These are phyloP conservation scores for Akabosia matsudoensis DNA, from an alignment of 1,140 invertebrate genomes.

Conservation along the genomic window DNA sequence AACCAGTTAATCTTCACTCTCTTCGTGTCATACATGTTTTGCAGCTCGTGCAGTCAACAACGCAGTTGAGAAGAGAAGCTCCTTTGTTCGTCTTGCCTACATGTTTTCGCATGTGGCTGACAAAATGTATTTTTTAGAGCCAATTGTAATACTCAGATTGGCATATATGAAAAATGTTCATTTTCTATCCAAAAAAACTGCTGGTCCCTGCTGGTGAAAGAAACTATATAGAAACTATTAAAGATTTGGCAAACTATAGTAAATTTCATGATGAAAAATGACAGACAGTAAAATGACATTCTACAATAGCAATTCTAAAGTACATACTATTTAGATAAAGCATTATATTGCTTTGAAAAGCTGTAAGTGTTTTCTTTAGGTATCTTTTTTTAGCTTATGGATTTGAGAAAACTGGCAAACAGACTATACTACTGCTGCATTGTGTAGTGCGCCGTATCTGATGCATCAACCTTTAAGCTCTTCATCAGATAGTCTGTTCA, in stretches of 20 bases:
- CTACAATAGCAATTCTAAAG: background rate
- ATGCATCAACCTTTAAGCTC: background rate
- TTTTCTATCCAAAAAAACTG: too few relatives aligned
- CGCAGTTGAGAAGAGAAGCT: background rate
- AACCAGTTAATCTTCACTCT: background rate
- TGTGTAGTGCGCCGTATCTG: background rate
- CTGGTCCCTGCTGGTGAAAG: too few relatives aligned
- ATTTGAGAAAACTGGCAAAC: background rate
- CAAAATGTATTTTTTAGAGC: background rate
- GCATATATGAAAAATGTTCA: conserved; percentile 12
- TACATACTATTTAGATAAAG: background rate
- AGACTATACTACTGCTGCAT: background rate
- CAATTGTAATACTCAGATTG: too few relatives aligned
- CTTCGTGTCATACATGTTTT: background rate
- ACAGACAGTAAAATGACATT: conserved; percentile 13
- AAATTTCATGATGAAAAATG: background rate
- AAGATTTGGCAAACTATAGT: background rate
- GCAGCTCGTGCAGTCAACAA: background rate
- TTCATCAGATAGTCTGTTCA: too few relatives aligned
- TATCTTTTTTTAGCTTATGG: background rate
- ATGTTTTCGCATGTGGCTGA: conserved; percentile 5
- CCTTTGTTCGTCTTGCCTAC: conserved; percentile 9
- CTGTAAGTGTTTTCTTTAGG: background rate
- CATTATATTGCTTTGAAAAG: background rate
- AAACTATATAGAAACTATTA: too few relatives aligned